A percentile compares a stretch with the other conserved stretches of the same genome.
These are phyloP conservation scores for Episyrphus balteatus DNA, from an alignment of 1,140 invertebrate genomes.

Conservation along the genomic window DNA sequence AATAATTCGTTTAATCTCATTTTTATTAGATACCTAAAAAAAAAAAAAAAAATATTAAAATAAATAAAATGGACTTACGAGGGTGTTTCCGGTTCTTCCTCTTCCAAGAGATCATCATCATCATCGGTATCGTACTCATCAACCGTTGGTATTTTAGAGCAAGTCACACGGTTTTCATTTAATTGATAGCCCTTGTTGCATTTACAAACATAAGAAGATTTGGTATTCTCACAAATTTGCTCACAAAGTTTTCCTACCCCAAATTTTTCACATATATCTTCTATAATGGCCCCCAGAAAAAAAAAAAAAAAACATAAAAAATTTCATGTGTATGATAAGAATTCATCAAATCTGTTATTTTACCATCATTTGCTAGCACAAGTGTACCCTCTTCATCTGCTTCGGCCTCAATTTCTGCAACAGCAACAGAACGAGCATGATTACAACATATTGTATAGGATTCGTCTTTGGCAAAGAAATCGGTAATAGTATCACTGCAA, in stretches of 20 bases:
- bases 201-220: slow-evolving; percentile 55
- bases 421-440: not conserved
- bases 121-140: slow-evolving; percentile 8
- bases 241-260: slow-evolving; percentile 50
- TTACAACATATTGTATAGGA: slow-evolving; percentile 25
- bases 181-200: slow-evolving; percentile 56
- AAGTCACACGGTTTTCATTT: slow-evolving; percentile 50
- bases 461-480: slow-evolving; percentile 23
- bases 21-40: too few relatives aligned
- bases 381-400: not conserved
- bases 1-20: too few relatives aligned
- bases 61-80: too few relatives aligned
- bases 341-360: slow-evolving; percentile 17
- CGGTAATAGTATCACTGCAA: slow-evolving; percentile 21
- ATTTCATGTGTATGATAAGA: not conserved
- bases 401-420: slow-evolving; percentile 2
- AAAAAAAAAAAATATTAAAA: too few relatives aligned
- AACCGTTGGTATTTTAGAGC: slow-evolving; percentile 24
- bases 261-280: slow-evolving; percentile 53
- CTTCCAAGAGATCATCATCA: slow-evolving; percentile 10
- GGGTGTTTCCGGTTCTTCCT: not conserved
- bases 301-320: slow-evolving; percentile 9
- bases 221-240: slow-evolving; percentile 53
- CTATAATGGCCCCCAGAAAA: slow-evolving; percentile 34
- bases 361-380: slow-evolving; percentile 12